These are phyloP conservation scores for Vipera latastei DNA, from an alignment of 2,797 vertebrate species.

Conservation along the genomic window DNA sequence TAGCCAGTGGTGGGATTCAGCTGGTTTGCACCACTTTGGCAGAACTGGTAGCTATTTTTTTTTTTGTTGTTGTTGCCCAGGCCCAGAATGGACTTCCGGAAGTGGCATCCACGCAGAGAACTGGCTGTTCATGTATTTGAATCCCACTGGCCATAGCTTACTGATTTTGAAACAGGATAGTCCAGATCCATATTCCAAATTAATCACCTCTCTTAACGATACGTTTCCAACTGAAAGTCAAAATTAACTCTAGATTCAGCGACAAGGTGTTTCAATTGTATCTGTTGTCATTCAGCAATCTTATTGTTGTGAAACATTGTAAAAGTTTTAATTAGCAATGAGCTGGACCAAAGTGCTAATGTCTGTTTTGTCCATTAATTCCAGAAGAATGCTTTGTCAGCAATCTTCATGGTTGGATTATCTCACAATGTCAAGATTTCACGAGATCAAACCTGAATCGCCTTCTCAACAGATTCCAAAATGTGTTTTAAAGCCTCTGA, in stretches of 20 bases:
- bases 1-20: no score
- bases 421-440: not conserved
- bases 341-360: not conserved
- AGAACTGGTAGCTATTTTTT: no score
- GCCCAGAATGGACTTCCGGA: no score
- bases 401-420: not conserved
- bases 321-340: not conserved
- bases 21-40: no score
- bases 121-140: no score
- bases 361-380: not conserved
- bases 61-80: no score
- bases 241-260: not conserved
- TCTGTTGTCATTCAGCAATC: not conserved
- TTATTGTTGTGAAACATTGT: not conserved
- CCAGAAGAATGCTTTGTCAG: not conserved
- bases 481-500: not conserved
- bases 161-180: not conserved
- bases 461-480: not conserved
- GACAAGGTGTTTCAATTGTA: not conserved
- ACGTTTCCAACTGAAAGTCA: not conserved
- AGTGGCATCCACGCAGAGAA: no score
- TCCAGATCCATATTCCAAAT: not conserved
- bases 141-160: not conserved
- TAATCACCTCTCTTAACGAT: not conserved
- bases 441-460: not conserved